phyloP scores from a whole-genome alignment of 2,797 vertebrate genomes.

The Thamnophis elegans region DNA sequence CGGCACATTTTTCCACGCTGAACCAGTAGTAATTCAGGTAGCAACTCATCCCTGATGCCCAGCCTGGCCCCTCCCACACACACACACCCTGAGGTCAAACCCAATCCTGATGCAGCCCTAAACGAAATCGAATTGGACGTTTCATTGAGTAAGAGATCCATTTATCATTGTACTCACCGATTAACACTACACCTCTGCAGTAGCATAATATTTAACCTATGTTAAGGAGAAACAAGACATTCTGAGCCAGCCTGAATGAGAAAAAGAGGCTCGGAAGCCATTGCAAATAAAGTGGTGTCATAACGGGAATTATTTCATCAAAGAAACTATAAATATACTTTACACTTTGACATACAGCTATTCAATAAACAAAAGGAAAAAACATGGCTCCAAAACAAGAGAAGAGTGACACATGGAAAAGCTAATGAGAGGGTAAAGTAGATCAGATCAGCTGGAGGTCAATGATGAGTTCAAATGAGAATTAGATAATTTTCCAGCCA shows the following conservation, averaged over 20 bases:
- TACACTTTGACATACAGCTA: slow-evolving; percentile 43
- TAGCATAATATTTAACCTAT: not conserved
- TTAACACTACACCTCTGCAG: not conserved
- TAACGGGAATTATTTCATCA: slow-evolving; percentile 52
- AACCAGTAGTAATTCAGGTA: too few relatives aligned
- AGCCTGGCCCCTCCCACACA: too few relatives aligned
- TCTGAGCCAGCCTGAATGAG: slow-evolving; percentile 49
- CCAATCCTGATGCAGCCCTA: too few relatives aligned
- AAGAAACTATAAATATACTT: slow-evolving; percentile 46
- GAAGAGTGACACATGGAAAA: slow-evolving; percentile 43
- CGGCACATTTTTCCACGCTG: too few relatives aligned
- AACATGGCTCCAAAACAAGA: slow-evolving; percentile 31
- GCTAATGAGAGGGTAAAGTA: not conserved
- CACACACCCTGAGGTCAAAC: too few relatives aligned
- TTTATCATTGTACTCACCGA: not conserved
- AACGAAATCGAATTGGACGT: too few relatives aligned
- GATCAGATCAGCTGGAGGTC: slow-evolving; percentile 19
- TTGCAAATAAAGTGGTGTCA: slow-evolving; percentile 41
- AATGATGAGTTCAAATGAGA: slow-evolving; percentile 40
- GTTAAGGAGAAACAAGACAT: slow-evolving; percentile 7
- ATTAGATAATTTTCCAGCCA: slow-evolving; percentile 46
- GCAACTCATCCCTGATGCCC: too few relatives aligned
- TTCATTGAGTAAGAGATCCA: not conserved
- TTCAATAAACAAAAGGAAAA: slow-evolving; percentile 43
- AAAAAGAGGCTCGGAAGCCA: slow-evolving; percentile 32